Evolutionary conservation across 2,113 vertebrate genomes (phyloP).

Genomic region (Chionis minor): DNA sequence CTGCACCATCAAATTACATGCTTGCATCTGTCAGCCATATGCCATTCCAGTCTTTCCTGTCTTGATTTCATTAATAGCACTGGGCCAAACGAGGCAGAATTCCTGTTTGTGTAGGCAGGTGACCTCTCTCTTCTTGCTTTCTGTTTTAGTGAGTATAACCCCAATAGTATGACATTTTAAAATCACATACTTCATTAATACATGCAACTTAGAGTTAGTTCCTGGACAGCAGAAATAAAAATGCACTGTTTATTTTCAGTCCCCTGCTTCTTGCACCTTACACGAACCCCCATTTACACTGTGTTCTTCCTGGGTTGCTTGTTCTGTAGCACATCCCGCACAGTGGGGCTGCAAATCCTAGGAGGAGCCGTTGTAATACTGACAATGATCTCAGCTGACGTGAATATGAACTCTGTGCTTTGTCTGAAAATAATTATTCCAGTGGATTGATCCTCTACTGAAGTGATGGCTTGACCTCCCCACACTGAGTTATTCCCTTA

Average conservation of each 20-base stretch:
- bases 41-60: constrained; percentile 54
- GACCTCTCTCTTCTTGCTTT: constrained; percentile 31
- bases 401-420: background rate
- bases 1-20: constrained; percentile 39
- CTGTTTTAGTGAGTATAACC: constrained; percentile 29
- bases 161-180: constrained; percentile 29
- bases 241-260: background rate
- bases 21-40: constrained; percentile 63
- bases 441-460: background rate
- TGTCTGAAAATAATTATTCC: constrained; percentile 36
- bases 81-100: constrained; percentile 36
- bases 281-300: background rate
- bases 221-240: background rate
- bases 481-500: background rate
- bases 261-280: background rate
- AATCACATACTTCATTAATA: constrained; percentile 1
- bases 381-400: background rate
- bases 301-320: background rate
- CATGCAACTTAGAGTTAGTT: background rate
- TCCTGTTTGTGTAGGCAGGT: constrained; percentile 61
- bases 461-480: constrained; percentile 11
- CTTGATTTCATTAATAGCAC: constrained; percentile 45
- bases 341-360: background rate
- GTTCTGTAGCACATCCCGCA: background rate
- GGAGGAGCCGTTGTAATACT: background rate